Evolutionary conservation across 1,140 invertebrate species (phyloP), one percentile per base, ranked within the genome.

Genomic region (Drosophila busckii): DNA sequence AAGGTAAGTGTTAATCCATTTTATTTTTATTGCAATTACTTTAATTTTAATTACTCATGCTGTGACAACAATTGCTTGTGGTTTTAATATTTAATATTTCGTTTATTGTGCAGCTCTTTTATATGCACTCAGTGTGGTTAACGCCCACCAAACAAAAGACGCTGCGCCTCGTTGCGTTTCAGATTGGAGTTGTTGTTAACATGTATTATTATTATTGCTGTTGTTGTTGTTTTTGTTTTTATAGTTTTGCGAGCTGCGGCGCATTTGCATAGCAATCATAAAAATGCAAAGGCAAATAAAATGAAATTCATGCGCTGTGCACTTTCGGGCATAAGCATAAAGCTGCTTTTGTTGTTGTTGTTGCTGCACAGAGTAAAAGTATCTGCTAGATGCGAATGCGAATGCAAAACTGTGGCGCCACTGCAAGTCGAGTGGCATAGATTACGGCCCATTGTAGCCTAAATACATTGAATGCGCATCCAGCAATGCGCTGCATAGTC

Each of bases 181-280:
- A 59, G 48, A 50, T 50, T 49, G 54, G 35, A 35, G 48, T 59
- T 52, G 37, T 42, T 28, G 38, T 17, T n/a, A n/a, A n/a, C n/a
- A n/a, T n/a, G 25, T 26, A 42, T 26, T 28, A n/a, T 28, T 13
- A 26, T 10, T 23, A 17, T 5, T 9, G 16, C 0, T 44, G 10
- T 44, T 13, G 48, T 26, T 35, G 22, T 12, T 23, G 42, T 23
- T 32, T 37, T n/a, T 34, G 20, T 37, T 35, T 25, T 29, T 12
- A 23, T 23, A 35, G 60, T 44, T 35, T 41, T 48, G 20, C 44
- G 32, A 38, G 41, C 28, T 61, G 26, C 22, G 13, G 22, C 19
- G 46, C 58, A 62, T 66, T 62, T 66, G 58, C 62, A 66, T 66
- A 66, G 50, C 58, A 66, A 66, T 66, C 58, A 62, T 66, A 66